Percentiles rank a stretch among this genome's conserved stretches.
phyloP scores from a whole-genome alignment of 2,113 vertebrate genomes.

The Pan paniscus region DNA sequence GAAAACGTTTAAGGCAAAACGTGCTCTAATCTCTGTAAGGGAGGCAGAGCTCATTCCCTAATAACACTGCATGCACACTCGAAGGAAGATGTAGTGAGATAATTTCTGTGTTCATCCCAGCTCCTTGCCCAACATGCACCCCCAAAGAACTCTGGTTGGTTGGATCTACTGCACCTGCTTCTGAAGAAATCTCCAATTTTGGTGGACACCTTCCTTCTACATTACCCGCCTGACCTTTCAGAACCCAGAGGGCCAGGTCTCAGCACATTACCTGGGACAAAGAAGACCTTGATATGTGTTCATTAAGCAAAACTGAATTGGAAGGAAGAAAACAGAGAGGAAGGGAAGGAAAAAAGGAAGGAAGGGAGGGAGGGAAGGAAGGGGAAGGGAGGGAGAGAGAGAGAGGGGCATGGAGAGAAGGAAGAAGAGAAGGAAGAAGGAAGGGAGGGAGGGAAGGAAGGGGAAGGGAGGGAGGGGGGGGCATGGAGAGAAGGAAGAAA shows the following conservation, averaged over 20 bases:
- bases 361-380: too few species aligned
- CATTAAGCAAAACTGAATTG: background rate
- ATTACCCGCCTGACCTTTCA: background rate
- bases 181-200: background rate
- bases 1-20: background rate
- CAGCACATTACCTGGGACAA: background rate
- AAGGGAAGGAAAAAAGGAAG: background rate
- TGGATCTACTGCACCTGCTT: background rate
- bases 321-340: too few species aligned
- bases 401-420: too few species aligned
- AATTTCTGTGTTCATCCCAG: fast-evolving
- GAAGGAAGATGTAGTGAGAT: fast-evolving
- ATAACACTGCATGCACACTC: fast-evolving
- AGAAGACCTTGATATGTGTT: background rate
- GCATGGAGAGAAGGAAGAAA: too few species aligned
- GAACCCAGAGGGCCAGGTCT: background rate
- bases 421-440: too few species aligned
- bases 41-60: fast-evolving
- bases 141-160: fast-evolving
- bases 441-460: background rate
- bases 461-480: too few species aligned
- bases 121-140: fast-evolving
- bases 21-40: fast-evolving
- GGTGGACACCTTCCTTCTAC: fast-evolving
- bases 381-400: too few species aligned